A percentile compares a stretch with the other conserved stretches of the same genome.
Conservation (phyloP, 92 coral and sea anemone genomes). For the Anthopleura xanthogrammica region DNA sequence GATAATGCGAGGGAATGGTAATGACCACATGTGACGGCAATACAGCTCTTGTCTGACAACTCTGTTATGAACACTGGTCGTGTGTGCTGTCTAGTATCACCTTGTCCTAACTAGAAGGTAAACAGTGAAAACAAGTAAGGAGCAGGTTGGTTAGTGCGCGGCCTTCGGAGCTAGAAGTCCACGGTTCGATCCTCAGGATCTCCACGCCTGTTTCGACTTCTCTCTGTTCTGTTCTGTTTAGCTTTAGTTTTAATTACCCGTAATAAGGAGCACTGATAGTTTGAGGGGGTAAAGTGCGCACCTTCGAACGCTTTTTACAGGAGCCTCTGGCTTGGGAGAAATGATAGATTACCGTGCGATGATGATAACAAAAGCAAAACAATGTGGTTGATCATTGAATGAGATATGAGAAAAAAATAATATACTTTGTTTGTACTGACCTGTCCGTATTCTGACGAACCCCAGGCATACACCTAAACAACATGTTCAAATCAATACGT, state of each 20-base stretch:
- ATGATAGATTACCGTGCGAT: no score
- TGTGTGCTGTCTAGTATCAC: conserved; percentile 87
- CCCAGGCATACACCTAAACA: conserved; percentile 92
- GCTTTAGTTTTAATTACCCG: no score
- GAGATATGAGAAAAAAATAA: not conserved
- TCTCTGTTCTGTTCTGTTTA: no score
- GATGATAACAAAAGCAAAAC: not conserved
- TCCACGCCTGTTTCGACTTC: no score
- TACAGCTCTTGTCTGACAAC: conserved; percentile 88
- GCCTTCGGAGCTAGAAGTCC: no score
- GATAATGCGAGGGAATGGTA: conserved; percentile 95
- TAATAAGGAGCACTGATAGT: no score
- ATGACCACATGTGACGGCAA: conserved; percentile 89
- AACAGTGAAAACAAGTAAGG: no score
- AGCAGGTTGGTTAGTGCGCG: no score
- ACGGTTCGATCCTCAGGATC: no score
- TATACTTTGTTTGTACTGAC: conserved; percentile 30
- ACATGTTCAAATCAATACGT: not conserved
- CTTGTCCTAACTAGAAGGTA: conserved; percentile 80
- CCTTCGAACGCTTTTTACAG: no score
- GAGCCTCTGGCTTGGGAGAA: no score
- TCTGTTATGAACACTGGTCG: conserved; percentile 95
- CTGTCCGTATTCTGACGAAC: conserved; percentile 98
- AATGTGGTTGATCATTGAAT: not conserved
- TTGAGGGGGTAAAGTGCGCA: no score